These are phyloP conservation scores for Seira sanloemensis DNA, from an alignment of 2,888 invertebrate species.

Conservation along the genomic window DNA sequence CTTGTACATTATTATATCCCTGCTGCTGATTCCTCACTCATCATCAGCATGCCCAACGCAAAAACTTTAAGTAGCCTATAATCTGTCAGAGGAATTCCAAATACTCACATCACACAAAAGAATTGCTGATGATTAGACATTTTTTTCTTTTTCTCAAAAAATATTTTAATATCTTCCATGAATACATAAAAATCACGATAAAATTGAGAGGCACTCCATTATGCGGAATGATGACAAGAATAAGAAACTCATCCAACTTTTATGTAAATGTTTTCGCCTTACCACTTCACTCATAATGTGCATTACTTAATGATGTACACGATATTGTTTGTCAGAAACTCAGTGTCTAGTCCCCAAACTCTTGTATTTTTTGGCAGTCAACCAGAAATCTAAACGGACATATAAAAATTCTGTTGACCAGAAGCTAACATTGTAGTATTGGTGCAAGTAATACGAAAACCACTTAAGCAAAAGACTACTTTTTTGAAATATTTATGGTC, in stretches of 20 bases:
- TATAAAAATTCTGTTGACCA: constrained; percentile 22
- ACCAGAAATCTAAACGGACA: background rate
- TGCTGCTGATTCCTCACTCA: too few relatives aligned
- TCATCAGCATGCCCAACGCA: too few relatives aligned
- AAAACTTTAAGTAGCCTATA: background rate
- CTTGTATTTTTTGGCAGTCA: constrained; percentile 26
- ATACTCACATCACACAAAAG: background rate
- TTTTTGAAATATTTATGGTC: constrained; percentile 57
- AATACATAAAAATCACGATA: too few relatives aligned
- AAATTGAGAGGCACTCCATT: too few relatives aligned
- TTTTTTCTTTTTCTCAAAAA: too few relatives aligned
- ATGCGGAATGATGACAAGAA: too few relatives aligned
- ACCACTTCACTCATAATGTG: too few relatives aligned
- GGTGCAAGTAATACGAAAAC: constrained; percentile 15
- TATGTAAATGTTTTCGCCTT: too few relatives aligned
- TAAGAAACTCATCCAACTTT: too few relatives aligned
- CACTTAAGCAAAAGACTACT: constrained; percentile 52
- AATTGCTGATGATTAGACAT: background rate
- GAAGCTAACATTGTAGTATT: too few relatives aligned
- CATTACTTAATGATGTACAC: too few relatives aligned
- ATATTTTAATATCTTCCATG: too few relatives aligned
- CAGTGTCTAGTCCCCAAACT: background rate
- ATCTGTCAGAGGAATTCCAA: background rate
- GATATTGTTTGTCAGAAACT: background rate
- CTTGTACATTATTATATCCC: background rate